phyloP scores from a whole-genome alignment of 2,888 invertebrate genomes.

The Reticulitermes lucifugus region DNA sequence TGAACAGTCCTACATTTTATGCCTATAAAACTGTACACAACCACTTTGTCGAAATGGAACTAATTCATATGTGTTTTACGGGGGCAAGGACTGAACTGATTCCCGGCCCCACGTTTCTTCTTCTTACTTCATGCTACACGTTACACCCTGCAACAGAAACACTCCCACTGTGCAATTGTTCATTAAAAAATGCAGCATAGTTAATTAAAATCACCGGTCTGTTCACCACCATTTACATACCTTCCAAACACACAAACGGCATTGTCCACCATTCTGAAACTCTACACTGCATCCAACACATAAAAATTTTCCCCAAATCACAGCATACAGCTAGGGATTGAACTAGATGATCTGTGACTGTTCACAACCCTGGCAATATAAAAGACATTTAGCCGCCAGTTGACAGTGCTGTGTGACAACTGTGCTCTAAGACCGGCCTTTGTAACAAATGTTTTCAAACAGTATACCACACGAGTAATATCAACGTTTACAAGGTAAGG shows the following conservation, averaged over 20 bases:
- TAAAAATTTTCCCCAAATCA: no score
- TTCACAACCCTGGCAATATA: no score
- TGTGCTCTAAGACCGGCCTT: no score
- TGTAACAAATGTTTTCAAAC: no score
- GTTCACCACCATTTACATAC: background rate
- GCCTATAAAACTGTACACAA: background rate
- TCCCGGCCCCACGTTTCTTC: background rate
- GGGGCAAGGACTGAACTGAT: background rate
- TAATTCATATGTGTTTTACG: background rate
- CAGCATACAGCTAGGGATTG: no score
- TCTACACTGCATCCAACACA: background rate
- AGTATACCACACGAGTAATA: no score
- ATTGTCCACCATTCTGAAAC: background rate
- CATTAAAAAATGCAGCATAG: background rate
- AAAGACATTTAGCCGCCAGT: no score
- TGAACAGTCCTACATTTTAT: background rate
- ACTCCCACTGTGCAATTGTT: background rate
- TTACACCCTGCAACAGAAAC: background rate
- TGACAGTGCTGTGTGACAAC: no score
- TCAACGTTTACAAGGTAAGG: no score
- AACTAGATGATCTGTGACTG: no score
- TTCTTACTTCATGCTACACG: background rate
- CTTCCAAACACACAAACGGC: background rate
- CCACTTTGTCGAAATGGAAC: background rate
- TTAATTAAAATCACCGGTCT: background rate